Conservation (phyloP, 2,797 vertebrate species). For the Poeciliopsis paucimaculata region DNA sequence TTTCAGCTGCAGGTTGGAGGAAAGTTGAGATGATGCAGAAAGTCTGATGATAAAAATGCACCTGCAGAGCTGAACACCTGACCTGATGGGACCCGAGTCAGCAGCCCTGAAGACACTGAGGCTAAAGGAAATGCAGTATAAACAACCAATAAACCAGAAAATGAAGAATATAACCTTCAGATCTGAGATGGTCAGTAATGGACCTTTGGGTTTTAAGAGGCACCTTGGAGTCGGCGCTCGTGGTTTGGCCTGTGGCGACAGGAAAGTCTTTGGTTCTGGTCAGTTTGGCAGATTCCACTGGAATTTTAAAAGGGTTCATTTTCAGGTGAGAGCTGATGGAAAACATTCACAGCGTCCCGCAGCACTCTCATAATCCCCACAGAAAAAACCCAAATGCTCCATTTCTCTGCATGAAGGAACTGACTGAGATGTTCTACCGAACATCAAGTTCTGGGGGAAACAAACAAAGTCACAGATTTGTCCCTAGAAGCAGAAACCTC, state of each 20-base stretch:
- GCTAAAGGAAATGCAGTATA: not conserved
- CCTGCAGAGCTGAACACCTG: not conserved
- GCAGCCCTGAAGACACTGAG: not conserved
- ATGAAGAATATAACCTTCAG: not conserved
- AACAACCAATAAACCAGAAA: not conserved
- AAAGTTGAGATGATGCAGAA: not conserved
- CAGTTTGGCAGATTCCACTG: slow-evolving; percentile 11
- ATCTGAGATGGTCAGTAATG: not conserved
- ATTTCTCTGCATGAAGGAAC: not conserved
- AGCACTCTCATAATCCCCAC: not conserved
- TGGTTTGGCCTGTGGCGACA: not conserved
- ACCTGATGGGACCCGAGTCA: not conserved
- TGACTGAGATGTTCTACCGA: not conserved
- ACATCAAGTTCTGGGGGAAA: not conserved
- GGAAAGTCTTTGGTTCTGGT: not conserved
- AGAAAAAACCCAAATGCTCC: no score
- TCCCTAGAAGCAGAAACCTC: not conserved
- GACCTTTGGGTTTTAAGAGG: not conserved
- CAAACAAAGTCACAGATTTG: not conserved
- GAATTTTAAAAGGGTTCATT: slow-evolving; percentile 14
- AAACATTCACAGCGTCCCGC: not conserved
- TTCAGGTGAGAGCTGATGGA: not conserved
- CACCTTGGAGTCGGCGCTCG: not conserved
- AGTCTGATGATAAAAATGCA: not conserved
- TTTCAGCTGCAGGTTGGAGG: not conserved